phyloP scores from a whole-genome alignment of 2,113 vertebrate genomes.

The Saiga tatarica region DNA sequence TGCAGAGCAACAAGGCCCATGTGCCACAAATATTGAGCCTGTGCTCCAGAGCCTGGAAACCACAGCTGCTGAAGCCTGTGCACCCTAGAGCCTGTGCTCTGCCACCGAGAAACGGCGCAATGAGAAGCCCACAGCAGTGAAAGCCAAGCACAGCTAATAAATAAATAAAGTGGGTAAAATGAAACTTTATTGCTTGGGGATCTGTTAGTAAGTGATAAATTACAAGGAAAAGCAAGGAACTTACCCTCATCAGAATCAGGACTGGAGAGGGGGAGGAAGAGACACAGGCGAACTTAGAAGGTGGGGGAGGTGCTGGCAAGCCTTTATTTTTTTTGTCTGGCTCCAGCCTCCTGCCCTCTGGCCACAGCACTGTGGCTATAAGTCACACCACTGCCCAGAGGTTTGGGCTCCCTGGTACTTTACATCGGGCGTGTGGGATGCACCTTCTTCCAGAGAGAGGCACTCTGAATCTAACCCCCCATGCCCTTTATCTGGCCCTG shows the following conservation, averaged over 20 bases:
- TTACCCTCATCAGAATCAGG: background rate
- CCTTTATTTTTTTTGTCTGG: background rate
- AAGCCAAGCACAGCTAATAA: background rate
- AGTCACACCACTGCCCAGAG: too few relatives aligned
- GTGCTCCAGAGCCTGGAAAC: background rate
- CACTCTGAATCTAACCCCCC: background rate
- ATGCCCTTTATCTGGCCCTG: background rate
- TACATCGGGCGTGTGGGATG: background rate
- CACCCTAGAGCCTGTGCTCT: background rate
- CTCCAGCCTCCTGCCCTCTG: background rate
- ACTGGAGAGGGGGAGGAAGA: accelerated
- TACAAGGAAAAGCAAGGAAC: background rate
- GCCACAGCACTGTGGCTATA: background rate
- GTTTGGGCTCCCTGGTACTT: background rate
- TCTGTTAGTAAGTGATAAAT: background rate
- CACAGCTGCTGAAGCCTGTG: background rate
- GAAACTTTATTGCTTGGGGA: background rate
- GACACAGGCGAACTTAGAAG: accelerated
- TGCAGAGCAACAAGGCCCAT: background rate
- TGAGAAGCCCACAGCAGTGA: background rate
- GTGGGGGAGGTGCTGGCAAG: too few relatives aligned
- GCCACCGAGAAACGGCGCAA: background rate
- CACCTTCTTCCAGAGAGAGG: background rate
- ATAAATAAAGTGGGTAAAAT: background rate
- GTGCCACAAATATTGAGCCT: background rate